Conservation (phyloP, 1,140 invertebrate genomes). For the Apolygus lucorum region DNA sequence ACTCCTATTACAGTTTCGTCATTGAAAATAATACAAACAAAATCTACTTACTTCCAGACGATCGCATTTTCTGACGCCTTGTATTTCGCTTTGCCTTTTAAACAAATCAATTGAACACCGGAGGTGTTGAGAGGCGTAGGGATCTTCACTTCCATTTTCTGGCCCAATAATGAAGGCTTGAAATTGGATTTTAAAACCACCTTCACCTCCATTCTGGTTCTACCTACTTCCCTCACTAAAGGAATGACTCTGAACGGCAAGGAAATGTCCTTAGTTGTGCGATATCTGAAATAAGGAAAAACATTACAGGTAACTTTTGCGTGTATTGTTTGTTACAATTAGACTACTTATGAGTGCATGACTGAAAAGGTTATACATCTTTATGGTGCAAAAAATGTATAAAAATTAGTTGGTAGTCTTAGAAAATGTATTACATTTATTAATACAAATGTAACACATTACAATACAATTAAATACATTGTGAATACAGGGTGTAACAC, state of each 20-base stretch:
- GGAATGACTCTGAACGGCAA: conserved; percentile 99
- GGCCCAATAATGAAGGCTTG: conserved; percentile 93
- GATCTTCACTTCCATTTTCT: conserved; percentile 99
- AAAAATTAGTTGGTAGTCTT: no score
- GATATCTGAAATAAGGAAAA: conserved; percentile 69
- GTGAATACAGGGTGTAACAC: no score
- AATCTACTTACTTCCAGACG: conserved; percentile 97
- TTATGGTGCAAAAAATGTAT: no score
- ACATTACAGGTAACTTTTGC: no score
- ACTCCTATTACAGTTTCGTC: no score
- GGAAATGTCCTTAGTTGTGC: conserved; percentile 99
- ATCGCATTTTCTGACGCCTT: conserved; percentile 99
- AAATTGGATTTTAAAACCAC: conserved; percentile 99
- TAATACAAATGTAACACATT: no score
- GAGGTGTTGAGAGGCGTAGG: conserved; percentile 98
- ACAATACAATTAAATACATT: no score
- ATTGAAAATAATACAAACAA: no score
- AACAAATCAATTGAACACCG: conserved; percentile 95
- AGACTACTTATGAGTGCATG: no score
- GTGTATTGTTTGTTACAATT: no score
- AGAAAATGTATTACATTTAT: no score
- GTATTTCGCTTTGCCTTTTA: conserved; percentile 99
- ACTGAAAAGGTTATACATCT: no score
- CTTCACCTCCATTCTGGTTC: conserved; percentile 99
- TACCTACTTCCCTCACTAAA: conserved; percentile 91